These are phyloP conservation scores for Pterostichus madidus DNA, from an alignment of 2,888 invertebrate species.

Conservation along the genomic window DNA sequence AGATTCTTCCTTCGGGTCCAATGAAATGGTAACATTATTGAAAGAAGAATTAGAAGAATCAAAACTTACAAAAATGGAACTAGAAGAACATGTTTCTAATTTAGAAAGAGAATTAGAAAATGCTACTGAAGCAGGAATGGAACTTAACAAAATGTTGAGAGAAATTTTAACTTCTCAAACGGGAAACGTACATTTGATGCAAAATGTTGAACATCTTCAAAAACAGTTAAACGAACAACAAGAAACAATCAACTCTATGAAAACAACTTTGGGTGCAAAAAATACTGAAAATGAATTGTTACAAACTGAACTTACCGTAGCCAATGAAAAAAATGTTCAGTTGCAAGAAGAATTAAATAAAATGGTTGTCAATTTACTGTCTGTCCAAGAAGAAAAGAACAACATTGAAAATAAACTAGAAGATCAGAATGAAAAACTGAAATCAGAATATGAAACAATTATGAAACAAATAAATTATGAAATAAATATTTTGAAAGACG, in stretches of 20 bases:
- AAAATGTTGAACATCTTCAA: constrained; percentile 84
- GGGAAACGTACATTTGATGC: constrained; percentile 80
- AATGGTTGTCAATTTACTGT: constrained; percentile 74
- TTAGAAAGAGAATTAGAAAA: constrained; percentile 88
- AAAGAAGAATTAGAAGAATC: constrained; percentile 82
- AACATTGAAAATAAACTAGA: constrained; percentile 74
- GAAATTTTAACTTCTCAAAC: constrained; percentile 85
- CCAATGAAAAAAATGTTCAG: constrained; percentile 74
- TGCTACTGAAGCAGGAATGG: constrained; percentile 89
- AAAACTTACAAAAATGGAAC: constrained; percentile 76
- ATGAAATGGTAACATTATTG: constrained; percentile 85
- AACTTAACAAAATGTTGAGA: constrained; percentile 84
- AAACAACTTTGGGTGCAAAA: constrained; percentile 78
- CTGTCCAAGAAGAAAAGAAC: constrained; percentile 76
- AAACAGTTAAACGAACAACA: constrained; percentile 84
- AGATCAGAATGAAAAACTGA: constrained; percentile 79
- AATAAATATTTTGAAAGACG: constrained; percentile 79
- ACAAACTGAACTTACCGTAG: constrained; percentile 75
- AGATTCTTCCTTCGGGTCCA: constrained; percentile 85
- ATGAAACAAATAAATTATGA: constrained; percentile 80
- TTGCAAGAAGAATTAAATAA: constrained; percentile 75
- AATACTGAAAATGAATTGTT: constrained; percentile 80
- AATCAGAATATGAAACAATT: constrained; percentile 80
- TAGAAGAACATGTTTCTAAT: constrained; percentile 85
- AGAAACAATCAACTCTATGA: constrained; percentile 79